A percentile compares a stretch with the other conserved stretches of the same genome.
These are phyloP conservation scores for Prunella himalayana DNA, from an alignment of 2,113 vertebrate genomes.

Conservation along the genomic window DNA sequence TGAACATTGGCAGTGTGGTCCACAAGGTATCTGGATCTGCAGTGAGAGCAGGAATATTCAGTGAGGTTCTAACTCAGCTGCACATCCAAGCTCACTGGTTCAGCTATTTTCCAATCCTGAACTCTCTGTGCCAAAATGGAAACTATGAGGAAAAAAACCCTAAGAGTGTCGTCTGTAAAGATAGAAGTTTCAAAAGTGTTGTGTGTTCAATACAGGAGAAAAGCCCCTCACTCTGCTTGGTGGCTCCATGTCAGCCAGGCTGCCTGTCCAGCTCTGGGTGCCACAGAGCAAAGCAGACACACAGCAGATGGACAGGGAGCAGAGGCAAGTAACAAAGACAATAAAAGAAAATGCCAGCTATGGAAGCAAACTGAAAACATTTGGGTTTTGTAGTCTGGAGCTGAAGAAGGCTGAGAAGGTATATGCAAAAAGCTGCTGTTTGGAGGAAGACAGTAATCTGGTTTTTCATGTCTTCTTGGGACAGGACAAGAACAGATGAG, in stretches of 20 bases:
- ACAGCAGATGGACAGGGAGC: not conserved
- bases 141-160: rapidly evolving
- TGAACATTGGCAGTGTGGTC: rapidly evolving
- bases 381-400: not conserved
- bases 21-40: not conserved
- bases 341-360: not conserved
- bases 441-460: not conserved
- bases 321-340: not conserved
- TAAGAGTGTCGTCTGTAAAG: not conserved
- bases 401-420: not conserved
- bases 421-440: not conserved
- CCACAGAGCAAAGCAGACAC: not conserved
- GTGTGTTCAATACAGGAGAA: not conserved
- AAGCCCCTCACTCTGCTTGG: not conserved
- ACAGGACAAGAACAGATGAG: not conserved
- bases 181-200: rapidly evolving
- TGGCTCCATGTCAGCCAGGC: not conserved
- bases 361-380: not conserved
- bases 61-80: not conserved
- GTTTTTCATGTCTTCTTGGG: not conserved
- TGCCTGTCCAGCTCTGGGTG: not conserved
- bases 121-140: not conserved
- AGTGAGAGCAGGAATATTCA: not conserved
- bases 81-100: not conserved
- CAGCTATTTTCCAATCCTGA: not conserved